phyloP scores from a whole-genome alignment of 1,140 invertebrate genomes.

The Brachionus calyciflorus region DNA sequence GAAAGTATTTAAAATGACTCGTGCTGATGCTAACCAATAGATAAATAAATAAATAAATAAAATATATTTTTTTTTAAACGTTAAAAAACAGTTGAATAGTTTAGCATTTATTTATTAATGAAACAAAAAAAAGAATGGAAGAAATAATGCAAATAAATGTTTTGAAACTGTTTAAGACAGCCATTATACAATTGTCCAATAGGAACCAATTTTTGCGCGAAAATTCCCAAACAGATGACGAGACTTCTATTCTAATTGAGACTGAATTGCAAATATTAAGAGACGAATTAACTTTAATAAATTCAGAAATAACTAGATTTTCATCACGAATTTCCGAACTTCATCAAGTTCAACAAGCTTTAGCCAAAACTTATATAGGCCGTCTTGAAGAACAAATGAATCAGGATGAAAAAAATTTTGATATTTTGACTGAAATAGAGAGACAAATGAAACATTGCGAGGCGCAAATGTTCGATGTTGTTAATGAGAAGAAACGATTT shows the following conservation, averaged over 20 bases:
- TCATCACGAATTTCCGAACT: not conserved
- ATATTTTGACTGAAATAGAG: not conserved
- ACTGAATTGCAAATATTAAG: not conserved
- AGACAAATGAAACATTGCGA: not conserved
- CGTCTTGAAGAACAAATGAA: not conserved
- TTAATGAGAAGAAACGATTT: not conserved
- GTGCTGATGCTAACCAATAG: too few species aligned
- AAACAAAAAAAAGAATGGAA: too few species aligned
- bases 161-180: not conserved
- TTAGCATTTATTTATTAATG: too few species aligned
- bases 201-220: not conserved
- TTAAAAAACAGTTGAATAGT: too few species aligned
- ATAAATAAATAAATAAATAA: too few species aligned
- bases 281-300: not conserved
- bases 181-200: not conserved
- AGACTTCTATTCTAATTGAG: too few species aligned
- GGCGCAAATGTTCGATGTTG: not conserved
- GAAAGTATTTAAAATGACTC: too few species aligned
- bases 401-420: not conserved
- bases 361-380: not conserved
- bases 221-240: not conserved
- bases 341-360: not conserved
- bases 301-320: not conserved
- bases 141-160: constrained; percentile 13
- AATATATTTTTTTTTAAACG: too few species aligned